Base-by-base conservation (phyloP, 2,113 vertebrate genomes). In the Chaetops frenatus region DNA sequence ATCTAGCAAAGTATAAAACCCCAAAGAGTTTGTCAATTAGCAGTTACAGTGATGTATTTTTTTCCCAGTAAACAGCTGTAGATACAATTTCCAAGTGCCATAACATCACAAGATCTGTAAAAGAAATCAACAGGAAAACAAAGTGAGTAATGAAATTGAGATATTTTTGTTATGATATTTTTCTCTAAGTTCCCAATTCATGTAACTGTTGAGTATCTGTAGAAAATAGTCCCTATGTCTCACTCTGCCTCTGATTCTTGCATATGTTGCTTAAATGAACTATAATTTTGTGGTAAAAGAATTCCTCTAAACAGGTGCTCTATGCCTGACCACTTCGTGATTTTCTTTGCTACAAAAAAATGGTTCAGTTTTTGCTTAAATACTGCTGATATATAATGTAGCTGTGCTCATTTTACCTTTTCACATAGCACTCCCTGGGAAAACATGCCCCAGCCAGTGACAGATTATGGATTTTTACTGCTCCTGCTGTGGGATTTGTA, bases 401-500 rank as follows among this genome's bases (percentile, higher is more conserved):
- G 10, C 29, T 67, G 6, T 1, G 4, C 2, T 54, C 6, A 11
- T 51, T 44, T 11, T 35, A 33, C 14, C 5, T 40, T 48, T 74
- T 25, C 13, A 61, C 10, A 7, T 22, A 45, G 5, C 4, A 11
- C 40, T 57, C 9, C 9, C 15, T 29, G 13, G 12, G 19, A 36
- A 72, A 40, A 2, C 1, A 8, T 15, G 5, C 1, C 21, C 5
- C 10, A 6, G 10, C 7, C 28, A n/a, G 11, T 3, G 1, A 6
- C 57, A 56, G 8, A 25, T 47, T 33, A 21, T 3, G 10, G 8
- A 2, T 0, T 64, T 4, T 20, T 24, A 2, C 40, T 61, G 18
- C 15, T 40, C 14, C 38, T 36, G 11, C 19, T 3, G 1, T 0
- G 0, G 22, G 12, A 21, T n/a, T 4, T n/a, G 22, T 3, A 9